A percentile compares a stretch with the other conserved stretches of the same genome.
phyloP scores from a whole-genome alignment of 2,888 invertebrate species.

The Deilephila elpenor region DNA sequence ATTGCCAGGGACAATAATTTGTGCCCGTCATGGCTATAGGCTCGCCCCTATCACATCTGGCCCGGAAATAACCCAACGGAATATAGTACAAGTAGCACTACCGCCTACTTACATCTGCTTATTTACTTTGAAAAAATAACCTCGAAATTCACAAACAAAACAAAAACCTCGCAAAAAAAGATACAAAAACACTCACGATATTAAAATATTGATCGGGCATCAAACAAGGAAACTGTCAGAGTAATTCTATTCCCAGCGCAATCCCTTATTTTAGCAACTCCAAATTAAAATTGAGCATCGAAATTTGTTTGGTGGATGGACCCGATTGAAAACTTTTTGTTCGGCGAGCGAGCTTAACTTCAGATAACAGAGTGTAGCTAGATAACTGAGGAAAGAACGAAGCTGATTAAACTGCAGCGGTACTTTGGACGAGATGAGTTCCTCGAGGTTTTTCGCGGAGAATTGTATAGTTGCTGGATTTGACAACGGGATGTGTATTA shows the following conservation, averaged over 20 bases:
- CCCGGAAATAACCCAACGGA: too few relatives aligned
- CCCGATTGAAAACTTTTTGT: constrained; percentile 48
- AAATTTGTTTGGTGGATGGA: constrained; percentile 20
- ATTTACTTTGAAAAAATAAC: too few relatives aligned
- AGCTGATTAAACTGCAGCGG: constrained; percentile 57
- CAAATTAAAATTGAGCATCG: constrained; percentile 22
- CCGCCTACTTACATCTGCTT: too few relatives aligned
- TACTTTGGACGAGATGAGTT: constrained; percentile 47
- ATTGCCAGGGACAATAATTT: too few relatives aligned
- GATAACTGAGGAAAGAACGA: constrained; percentile 58
- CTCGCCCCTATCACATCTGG: too few relatives aligned
- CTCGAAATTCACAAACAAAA: too few relatives aligned
- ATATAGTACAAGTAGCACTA: too few relatives aligned
- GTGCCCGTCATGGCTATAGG: too few relatives aligned
- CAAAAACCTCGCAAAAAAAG: background rate
- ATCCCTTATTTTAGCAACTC: constrained; percentile 24
- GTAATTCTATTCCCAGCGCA: constrained; percentile 10
- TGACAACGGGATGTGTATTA: background rate
- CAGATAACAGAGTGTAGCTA: constrained; percentile 46
- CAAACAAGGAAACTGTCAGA: constrained; percentile 21
- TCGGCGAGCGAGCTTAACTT: constrained; percentile 43
- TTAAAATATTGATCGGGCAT: constrained; percentile 10
- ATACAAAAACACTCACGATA: background rate
- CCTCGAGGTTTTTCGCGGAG: constrained; percentile 43
- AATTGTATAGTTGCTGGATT: background rate